These are phyloP conservation scores for Muricea muricata DNA, from an alignment of 92 coral and sea anemone species.

Conservation along the genomic window DNA sequence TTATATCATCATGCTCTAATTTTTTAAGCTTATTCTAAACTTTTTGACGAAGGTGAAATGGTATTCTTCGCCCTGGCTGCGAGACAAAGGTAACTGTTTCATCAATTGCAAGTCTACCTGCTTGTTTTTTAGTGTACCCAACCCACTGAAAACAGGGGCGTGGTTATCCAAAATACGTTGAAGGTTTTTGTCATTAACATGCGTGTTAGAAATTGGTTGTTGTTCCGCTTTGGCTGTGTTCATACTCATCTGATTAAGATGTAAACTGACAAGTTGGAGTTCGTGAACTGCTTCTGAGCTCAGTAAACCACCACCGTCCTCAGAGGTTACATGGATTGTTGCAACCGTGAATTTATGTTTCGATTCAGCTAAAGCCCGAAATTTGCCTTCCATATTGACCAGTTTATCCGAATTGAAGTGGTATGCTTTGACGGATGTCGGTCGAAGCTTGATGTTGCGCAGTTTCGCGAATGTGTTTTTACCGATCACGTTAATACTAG, in stretches of 20 bases:
- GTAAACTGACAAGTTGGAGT: slow-evolving; percentile 31
- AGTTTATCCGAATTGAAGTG: slow-evolving; percentile 31
- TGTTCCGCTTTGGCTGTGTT: neutral
- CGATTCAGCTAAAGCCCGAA: slow-evolving; percentile 18
- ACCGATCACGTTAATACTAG: neutral
- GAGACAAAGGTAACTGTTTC: slow-evolving; percentile 43
- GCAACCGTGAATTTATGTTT: slow-evolving; percentile 19
- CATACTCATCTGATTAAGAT: neutral
- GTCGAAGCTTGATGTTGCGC: no score
- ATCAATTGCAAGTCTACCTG: slow-evolving; percentile 49
- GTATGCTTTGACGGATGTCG: slow-evolving; percentile 33
- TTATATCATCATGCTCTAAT: slow-evolving; percentile 53
- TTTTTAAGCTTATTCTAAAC: slow-evolving; percentile 32
- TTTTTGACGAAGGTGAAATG: slow-evolving; percentile 54
- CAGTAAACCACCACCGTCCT: slow-evolving; percentile 38
- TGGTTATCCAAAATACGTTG: slow-evolving; percentile 52
- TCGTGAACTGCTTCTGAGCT: slow-evolving; percentile 41
- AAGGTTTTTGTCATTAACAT: neutral
- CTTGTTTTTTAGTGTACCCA: slow-evolving; percentile 47
- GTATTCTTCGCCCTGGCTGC: slow-evolving; percentile 57
- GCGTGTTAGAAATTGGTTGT: neutral
- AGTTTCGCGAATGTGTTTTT: neutral
- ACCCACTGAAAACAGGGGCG: slow-evolving; percentile 62
- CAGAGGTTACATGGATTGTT: slow-evolving; percentile 20
- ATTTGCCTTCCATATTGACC: slow-evolving; percentile 34